Conservation (phyloP, 2,797 vertebrate genomes). For the Propithecus deckenii region DNA sequence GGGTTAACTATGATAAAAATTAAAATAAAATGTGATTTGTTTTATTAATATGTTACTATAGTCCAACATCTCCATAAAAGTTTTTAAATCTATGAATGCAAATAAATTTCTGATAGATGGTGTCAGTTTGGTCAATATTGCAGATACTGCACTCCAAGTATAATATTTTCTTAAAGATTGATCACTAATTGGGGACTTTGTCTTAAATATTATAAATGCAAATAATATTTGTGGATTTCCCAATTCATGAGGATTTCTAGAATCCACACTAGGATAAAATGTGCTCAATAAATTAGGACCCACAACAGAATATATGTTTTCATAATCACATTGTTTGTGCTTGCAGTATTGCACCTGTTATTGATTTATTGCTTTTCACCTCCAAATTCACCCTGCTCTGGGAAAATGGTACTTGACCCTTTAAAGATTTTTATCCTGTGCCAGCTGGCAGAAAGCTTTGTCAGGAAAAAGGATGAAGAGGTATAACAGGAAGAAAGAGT, state of each 20-base stretch:
- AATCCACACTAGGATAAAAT: not conserved
- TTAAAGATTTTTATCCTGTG: not conserved
- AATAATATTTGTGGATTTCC: not conserved
- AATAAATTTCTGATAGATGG: not conserved
- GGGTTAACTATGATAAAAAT: not conserved
- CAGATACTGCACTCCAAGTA: not conserved
- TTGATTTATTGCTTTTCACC: not conserved
- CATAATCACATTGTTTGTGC: not conserved
- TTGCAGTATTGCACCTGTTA: not conserved
- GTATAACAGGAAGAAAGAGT: not conserved
- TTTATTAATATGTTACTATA: not conserved
- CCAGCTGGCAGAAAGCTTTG: not conserved
- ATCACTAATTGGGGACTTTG: not conserved
- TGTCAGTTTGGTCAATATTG: not conserved
- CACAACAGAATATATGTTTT: not conserved
- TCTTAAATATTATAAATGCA: not conserved
- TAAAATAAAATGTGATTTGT: not conserved
- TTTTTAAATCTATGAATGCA: not conserved
- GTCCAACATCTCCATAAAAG: not conserved
- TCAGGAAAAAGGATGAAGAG: not conserved
- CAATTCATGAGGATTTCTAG: not conserved
- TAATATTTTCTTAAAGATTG: not conserved
- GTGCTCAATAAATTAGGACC: not conserved
- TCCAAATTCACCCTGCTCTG: not conserved
- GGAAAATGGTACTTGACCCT: not conserved